Evolutionary conservation across 2,797 vertebrate species (phyloP).

Genomic region (Hemibagrus guttatus): DNA sequence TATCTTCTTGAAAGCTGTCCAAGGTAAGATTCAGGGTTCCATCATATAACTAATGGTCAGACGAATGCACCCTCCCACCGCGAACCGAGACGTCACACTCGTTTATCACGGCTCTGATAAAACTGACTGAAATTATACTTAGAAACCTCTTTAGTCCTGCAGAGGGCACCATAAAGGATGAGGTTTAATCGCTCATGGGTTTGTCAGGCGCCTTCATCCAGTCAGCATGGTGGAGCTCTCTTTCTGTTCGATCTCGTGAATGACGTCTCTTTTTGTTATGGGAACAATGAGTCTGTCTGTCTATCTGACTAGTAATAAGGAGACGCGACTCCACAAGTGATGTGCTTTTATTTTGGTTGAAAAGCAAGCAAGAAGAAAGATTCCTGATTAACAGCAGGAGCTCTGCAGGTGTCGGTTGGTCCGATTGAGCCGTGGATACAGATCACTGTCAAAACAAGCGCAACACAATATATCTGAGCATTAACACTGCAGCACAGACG

Average conservation of each 20-base stretch:
- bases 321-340: neutral
- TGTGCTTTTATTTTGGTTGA: neutral
- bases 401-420: neutral
- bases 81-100: neutral
- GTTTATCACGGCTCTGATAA: neutral
- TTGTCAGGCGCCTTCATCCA: neutral
- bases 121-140: neutral
- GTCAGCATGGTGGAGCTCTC: neutral
- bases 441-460: neutral
- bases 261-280: neutral
- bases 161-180: neutral
- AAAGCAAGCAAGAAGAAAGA: neutral
- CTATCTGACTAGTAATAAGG: neutral
- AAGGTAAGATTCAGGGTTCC: neutral
- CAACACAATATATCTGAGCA: neutral
- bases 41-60: no score
- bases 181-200: neutral
- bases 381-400: neutral
- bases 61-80: no score
- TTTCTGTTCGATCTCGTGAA: neutral
- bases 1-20: neutral
- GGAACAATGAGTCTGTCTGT: neutral
- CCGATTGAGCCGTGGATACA: neutral
- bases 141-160: neutral
- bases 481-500: neutral